phyloP scores from a whole-genome alignment of 2,888 invertebrate genomes.

The Horisme vitalbata region DNA sequence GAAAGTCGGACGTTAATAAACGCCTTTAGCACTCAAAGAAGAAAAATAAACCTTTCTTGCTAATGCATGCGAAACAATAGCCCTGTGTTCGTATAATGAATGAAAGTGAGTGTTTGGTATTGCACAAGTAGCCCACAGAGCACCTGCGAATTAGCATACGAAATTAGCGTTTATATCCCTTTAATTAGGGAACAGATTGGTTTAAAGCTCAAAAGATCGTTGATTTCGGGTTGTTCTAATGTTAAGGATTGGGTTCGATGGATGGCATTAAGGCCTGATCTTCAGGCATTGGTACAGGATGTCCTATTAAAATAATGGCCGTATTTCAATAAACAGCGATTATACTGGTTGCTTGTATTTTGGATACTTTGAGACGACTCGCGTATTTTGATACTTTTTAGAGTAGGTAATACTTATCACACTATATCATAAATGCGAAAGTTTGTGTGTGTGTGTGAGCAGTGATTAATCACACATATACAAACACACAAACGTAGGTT shows the following conservation, averaged over 20 bases:
- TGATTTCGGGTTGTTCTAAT: constrained; percentile 49
- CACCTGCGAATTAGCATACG: constrained; percentile 63
- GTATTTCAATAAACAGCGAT: constrained; percentile 74
- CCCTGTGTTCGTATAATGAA: constrained; percentile 39
- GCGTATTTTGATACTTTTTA: constrained; percentile 50
- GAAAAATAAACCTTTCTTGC: too few relatives aligned
- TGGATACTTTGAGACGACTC: constrained; percentile 31
- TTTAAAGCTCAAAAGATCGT: constrained; percentile 24
- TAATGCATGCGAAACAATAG: constrained; percentile 41
- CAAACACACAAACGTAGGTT: too few relatives aligned
- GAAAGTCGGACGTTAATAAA: too few relatives aligned
- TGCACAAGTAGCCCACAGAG: constrained; percentile 42
- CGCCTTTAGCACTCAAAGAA: too few relatives aligned
- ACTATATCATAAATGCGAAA: too few relatives aligned
- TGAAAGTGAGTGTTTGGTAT: constrained; percentile 45
- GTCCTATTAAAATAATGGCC: constrained; percentile 78
- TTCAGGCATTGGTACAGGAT: constrained; percentile 60
- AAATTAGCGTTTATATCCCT: constrained; percentile 51
- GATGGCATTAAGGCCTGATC: constrained; percentile 49
- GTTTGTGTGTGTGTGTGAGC: too few relatives aligned
- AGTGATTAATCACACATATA: too few relatives aligned
- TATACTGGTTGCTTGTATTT: constrained; percentile 57
- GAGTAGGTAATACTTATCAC: too few relatives aligned
- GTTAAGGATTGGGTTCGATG: constrained; percentile 22
- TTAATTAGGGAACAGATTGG: constrained; percentile 54